Base-by-base conservation (phyloP, 2,113 vertebrate genomes). In the Pyrgilauda ruficollis region DNA sequence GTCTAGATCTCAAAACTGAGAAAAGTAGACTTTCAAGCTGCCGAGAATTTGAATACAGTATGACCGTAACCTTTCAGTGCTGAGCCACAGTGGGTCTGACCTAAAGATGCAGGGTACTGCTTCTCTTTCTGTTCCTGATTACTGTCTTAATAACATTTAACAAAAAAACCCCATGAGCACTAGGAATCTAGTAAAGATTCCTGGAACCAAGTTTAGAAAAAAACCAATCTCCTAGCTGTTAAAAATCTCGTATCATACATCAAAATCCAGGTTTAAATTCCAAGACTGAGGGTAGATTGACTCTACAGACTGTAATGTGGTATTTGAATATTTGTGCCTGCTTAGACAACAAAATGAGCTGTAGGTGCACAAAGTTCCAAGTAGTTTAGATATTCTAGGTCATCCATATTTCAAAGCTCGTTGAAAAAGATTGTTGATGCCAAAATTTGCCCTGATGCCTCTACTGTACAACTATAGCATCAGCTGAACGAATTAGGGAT, bases 141-240 rank as follows among this genome's bases (percentile, higher is more conserved):
- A 47, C 4, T 59, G 5, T 52, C 9, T 92, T 53, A 63, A 27
- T 24, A 70, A 55, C 5, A 76, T 68, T 85, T 72, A 84, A 53
- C 37, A 52, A 75, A 67, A 77, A 64, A 35, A 1, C 0, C 2
- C 5, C 68, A 13, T 1, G 2, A 66, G 7, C 1, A 2, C 30
- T 37, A 37, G 37, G 37, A 37, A 37, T 37, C 41, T 61, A 33
- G 10, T 24, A 76, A 78, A 72, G 26, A 59, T 68, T 87, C 47
- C 30, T 82, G 59, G 15, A 7, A 41, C 11, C 8, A 75, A 3
- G 23, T 77, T 73, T 15, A 50, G 19, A 23, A 72, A 76, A 67
- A 44, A 16, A 2, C 5, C 5, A 19, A 7, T 92, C 12, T 14
- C 3, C 8, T 44, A 2, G 6, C 14, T 13, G 17, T 41, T 66